phyloP scores from a whole-genome alignment of 1,140 invertebrate species.

The Aplysia californica region DNA sequence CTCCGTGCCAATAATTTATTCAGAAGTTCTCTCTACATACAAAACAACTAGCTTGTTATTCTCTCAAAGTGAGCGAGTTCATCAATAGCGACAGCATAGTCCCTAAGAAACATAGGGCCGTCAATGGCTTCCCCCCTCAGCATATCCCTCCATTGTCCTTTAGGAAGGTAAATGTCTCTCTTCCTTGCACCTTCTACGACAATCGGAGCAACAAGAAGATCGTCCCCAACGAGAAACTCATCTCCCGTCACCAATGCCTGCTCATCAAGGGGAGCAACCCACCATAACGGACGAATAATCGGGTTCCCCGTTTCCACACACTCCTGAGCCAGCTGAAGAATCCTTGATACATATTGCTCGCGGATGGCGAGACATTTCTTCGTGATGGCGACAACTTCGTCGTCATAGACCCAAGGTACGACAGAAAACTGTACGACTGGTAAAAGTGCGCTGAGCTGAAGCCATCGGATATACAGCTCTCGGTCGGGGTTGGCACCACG shows the following conservation, averaged over 20 bases:
- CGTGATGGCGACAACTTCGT: slow-evolving; percentile 75
- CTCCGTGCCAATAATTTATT: too few species aligned
- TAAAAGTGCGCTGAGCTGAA: slow-evolving; percentile 87
- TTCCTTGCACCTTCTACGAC: slow-evolving; percentile 73
- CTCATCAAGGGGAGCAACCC: slow-evolving; percentile 84
- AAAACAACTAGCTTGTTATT: too few species aligned
- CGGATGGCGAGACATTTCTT: slow-evolving; percentile 78
- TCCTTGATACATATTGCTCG: slow-evolving; percentile 70
- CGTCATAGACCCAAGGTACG: slow-evolving; percentile 86
- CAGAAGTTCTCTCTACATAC: too few species aligned
- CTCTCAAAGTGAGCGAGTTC: slow-evolving; percentile 37
- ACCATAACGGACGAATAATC: slow-evolving; percentile 87
- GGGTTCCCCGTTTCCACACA: slow-evolving; percentile 71
- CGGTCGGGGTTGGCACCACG: slow-evolving; percentile 71
- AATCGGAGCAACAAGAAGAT: slow-evolving; percentile 84
- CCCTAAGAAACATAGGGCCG: slow-evolving; percentile 75
- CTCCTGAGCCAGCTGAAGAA: slow-evolving; percentile 78
- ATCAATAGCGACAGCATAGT: slow-evolving; percentile 76
- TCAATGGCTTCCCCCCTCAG: slow-evolving; percentile 54
- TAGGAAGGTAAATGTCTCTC: slow-evolving; percentile 80
- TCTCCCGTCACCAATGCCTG: slow-evolving; percentile 82
- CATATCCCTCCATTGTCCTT: slow-evolving; percentile 43
- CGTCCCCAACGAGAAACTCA: slow-evolving; percentile 85
- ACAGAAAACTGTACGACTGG: slow-evolving; percentile 88
- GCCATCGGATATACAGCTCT: slow-evolving; percentile 89